phyloP scores from a whole-genome alignment of 1,140 invertebrate species.

The Solenopsis fugax region DNA sequence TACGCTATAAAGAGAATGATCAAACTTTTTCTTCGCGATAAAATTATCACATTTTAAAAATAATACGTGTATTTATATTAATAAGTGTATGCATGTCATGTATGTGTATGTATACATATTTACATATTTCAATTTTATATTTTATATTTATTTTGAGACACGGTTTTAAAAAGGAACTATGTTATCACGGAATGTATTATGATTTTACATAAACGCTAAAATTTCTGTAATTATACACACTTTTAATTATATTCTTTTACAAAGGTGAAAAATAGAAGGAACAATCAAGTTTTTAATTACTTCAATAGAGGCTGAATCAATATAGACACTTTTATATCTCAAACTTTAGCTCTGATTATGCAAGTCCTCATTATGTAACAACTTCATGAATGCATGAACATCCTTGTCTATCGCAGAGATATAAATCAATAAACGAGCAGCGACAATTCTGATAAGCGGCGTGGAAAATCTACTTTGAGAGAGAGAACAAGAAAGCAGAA shows the following conservation, averaged over 20 bases:
- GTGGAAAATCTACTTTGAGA: not conserved
- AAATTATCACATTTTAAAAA: not conserved
- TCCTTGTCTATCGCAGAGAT: not conserved
- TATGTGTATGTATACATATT: not conserved
- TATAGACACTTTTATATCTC: not conserved
- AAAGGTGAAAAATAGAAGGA: not conserved
- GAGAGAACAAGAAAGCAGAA: conserved; percentile 32
- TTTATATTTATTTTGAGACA: not conserved
- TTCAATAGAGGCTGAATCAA: not conserved
- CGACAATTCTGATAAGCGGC: conserved; percentile 19
- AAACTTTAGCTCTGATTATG: not conserved
- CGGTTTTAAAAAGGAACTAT: not conserved
- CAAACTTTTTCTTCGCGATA: not conserved
- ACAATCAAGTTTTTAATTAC: not conserved
- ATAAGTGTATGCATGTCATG: not conserved
- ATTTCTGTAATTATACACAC: not conserved
- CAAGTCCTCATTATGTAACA: conserved; percentile 1
- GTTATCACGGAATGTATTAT: not conserved
- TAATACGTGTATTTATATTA: not conserved
- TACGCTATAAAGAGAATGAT: not conserved
- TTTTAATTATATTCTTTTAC: not conserved
- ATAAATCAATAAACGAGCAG: conserved; percentile 40
- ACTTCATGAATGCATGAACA: not conserved
- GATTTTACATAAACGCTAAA: not conserved
- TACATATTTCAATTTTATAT: not conserved